These are phyloP conservation scores for Euleptes europaea DNA, from an alignment of 2,113 vertebrate genomes.

Conservation along the genomic window DNA sequence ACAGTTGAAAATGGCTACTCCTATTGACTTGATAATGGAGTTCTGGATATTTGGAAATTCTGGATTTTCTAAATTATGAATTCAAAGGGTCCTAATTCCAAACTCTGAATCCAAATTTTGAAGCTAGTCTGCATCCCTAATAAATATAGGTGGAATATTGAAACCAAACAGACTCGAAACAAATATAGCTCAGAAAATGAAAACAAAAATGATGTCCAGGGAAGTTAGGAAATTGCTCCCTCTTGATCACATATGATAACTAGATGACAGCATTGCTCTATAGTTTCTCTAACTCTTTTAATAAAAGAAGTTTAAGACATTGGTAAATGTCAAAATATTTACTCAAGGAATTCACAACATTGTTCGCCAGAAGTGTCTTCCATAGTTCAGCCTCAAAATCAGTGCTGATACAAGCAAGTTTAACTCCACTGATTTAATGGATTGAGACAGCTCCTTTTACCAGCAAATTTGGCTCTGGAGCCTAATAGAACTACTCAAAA, in stretches of 20 bases:
- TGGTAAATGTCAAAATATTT: background rate
- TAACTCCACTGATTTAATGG: background rate
- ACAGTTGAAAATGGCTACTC: too few species aligned
- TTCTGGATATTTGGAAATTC: too few species aligned
- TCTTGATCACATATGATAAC: background rate
- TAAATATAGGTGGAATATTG: too few species aligned
- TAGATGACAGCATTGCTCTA: background rate
- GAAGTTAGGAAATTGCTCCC: background rate
- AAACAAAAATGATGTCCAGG: background rate
- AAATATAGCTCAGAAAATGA: background rate
- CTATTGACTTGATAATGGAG: too few species aligned
- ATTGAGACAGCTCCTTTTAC: background rate
- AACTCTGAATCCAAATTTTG: too few species aligned
- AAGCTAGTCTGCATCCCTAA: too few species aligned
- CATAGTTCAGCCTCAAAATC: conserved; percentile 1
- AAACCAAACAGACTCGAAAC: too few species aligned
- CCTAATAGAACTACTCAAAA: background rate
- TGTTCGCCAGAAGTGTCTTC: background rate
- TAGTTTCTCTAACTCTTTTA: background rate
- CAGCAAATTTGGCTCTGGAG: background rate
- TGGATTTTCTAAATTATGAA: too few species aligned
- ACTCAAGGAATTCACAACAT: background rate
- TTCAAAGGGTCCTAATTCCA: too few species aligned
- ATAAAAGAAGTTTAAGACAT: background rate
- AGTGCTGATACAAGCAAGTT: background rate